Evolutionary conservation across 2,797 vertebrate genomes (phyloP).

Genomic region (Ptychobarbus kaznakovi): DNA sequence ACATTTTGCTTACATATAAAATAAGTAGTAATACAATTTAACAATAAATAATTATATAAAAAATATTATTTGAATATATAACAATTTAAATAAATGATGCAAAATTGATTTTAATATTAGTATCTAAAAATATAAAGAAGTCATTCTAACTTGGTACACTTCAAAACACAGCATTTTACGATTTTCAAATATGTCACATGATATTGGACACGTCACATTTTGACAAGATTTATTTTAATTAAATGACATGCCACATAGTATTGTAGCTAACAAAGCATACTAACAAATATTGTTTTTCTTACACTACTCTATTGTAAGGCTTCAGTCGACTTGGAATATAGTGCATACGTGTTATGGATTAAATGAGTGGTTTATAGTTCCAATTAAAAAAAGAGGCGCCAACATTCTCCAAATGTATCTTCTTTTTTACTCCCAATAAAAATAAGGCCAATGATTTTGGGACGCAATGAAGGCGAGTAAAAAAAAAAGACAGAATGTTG

Average conservation of each 20-base stretch:
- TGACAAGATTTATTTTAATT: not conserved
- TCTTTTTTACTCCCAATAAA: not conserved
- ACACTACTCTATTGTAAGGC: not conserved
- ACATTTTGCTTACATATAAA: no score
- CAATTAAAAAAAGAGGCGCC: not conserved
- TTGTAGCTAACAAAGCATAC: not conserved
- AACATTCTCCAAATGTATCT: not conserved
- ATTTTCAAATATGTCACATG: not conserved
- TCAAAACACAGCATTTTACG: not conserved
- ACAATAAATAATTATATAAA: no score
- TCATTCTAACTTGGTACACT: not conserved
- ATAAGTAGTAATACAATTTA: no score
- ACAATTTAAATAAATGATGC: no score
- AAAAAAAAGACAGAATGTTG: not conserved
- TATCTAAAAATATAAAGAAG: not conserved
- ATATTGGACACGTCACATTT: not conserved
- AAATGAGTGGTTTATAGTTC: not conserved
- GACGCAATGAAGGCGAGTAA: not conserved
- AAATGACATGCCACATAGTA: not conserved
- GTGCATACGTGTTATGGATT: not conserved
- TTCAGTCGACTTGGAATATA: not conserved
- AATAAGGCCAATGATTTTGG: not conserved
- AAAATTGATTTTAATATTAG: not conserved
- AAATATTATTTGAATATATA: no score
- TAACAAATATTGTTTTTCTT: not conserved